Evolutionary conservation across 1,140 invertebrate genomes (phyloP).

Genomic region (Bombus impatiens): DNA sequence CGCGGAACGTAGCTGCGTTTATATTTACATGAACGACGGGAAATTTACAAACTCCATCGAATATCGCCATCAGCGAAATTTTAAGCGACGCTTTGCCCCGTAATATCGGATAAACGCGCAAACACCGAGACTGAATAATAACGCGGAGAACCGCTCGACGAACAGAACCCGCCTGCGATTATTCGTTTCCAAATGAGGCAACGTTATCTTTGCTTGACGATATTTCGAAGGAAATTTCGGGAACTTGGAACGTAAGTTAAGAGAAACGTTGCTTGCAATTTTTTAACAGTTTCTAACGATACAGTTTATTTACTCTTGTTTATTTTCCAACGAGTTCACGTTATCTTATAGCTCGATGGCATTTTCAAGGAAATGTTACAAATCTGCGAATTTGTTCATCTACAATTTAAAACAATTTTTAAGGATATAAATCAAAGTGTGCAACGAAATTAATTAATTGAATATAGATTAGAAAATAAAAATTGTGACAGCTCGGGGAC

Average conservation of each 20-base stretch:
- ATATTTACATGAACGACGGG: slow-evolving; percentile 1
- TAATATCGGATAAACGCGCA: background rate
- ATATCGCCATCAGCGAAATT: slow-evolving; percentile 14
- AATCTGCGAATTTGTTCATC: too few relatives aligned
- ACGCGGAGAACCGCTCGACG: background rate
- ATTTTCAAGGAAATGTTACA: too few relatives aligned
- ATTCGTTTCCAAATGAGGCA: background rate
- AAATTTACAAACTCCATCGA: slow-evolving; percentile 19
- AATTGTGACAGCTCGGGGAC: background rate
- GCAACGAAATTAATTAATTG: too few relatives aligned
- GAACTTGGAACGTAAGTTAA: background rate
- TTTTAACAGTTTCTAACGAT: too few relatives aligned
- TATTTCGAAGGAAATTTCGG: background rate
- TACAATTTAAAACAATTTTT: too few relatives aligned
- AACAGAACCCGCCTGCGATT: too few relatives aligned
- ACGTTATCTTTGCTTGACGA: background rate
- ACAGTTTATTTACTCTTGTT: too few relatives aligned
- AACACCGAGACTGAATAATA: slow-evolving; percentile 5
- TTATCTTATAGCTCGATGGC: too few relatives aligned
- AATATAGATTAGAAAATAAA: background rate
- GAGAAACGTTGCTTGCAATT: background rate
- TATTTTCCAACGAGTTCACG: too few relatives aligned
- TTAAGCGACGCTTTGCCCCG: background rate
- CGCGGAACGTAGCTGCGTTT: background rate
- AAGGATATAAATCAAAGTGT: too few relatives aligned